A percentile compares a stretch with the other conserved stretches of the same genome.
Conservation (phyloP, 1,140 invertebrate species). For the Procambarus clarkii region DNA sequence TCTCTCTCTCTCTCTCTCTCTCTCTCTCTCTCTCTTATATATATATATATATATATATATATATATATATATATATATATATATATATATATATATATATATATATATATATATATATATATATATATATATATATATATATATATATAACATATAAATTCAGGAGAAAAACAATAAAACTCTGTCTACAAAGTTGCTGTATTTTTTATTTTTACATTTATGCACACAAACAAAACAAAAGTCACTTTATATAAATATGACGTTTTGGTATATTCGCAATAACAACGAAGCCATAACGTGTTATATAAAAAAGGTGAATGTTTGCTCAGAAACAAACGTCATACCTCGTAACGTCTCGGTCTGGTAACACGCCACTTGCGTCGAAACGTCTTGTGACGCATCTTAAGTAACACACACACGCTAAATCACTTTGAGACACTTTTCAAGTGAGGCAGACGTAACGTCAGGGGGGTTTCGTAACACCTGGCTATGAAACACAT, state of each 20-base stretch:
- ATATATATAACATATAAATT: too few species aligned
- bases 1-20: too few species aligned
- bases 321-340: background rate
- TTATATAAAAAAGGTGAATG: background rate
- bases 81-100: too few species aligned
- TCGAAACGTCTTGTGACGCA: background rate
- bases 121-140: too few species aligned
- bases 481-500: background rate
- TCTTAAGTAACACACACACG: background rate
- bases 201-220: background rate
- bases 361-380: too few species aligned
- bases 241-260: background rate
- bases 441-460: too few species aligned
- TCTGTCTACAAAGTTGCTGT: background rate
- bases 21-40: too few species aligned
- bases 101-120: too few species aligned
- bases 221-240: background rate
- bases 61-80: too few species aligned
- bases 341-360: background rate
- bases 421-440: too few species aligned
- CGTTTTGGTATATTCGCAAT: background rate
- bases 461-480: background rate
- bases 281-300: background rate
- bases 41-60: too few species aligned
- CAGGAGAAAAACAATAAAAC: background rate